Percentiles rank a stretch among this genome's conserved stretches.
Conservation (phyloP, 2,113 vertebrate species). For the Acinonyx jubatus region DNA sequence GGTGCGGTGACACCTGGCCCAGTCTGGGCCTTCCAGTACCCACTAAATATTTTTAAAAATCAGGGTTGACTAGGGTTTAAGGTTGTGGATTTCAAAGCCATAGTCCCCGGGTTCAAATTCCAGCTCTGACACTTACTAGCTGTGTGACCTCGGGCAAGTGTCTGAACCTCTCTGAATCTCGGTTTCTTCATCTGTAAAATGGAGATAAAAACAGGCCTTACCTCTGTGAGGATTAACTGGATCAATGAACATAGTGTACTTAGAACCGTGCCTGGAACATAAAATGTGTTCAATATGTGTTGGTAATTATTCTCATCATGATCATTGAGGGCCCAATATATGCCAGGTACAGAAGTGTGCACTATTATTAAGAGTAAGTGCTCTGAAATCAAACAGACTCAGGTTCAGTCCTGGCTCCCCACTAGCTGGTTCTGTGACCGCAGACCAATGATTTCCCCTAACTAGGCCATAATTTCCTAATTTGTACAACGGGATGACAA, state of each 20-base stretch:
- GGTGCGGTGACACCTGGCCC: neutral
- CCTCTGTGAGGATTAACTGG: neutral
- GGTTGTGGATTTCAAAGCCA: neutral
- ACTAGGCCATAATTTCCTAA: neutral
- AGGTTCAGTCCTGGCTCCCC: neutral
- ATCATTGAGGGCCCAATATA: neutral
- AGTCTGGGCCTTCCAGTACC: neutral
- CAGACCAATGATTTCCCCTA: neutral
- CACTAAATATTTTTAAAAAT: neutral
- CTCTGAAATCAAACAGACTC: constrained; percentile 11
- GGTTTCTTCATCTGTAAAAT: constrained; percentile 79
- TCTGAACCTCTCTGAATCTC: constrained; percentile 80
- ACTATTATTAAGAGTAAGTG: neutral
- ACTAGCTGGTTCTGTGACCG: neutral
- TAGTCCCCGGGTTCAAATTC: neutral
- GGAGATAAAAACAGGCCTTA: constrained; percentile 67
- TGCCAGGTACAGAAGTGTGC: neutral
- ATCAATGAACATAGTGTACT: neutral
- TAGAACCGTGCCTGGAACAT: neutral
- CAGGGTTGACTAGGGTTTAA: neutral
- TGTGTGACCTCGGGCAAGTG: constrained; percentile 66
- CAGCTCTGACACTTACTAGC: constrained; percentile 73
- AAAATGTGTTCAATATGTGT: neutral
- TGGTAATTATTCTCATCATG: neutral
- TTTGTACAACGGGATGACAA: neutral